Conservation (phyloP, 1,140 invertebrate genomes). For the Ceratosolen fusciceps region DNA sequence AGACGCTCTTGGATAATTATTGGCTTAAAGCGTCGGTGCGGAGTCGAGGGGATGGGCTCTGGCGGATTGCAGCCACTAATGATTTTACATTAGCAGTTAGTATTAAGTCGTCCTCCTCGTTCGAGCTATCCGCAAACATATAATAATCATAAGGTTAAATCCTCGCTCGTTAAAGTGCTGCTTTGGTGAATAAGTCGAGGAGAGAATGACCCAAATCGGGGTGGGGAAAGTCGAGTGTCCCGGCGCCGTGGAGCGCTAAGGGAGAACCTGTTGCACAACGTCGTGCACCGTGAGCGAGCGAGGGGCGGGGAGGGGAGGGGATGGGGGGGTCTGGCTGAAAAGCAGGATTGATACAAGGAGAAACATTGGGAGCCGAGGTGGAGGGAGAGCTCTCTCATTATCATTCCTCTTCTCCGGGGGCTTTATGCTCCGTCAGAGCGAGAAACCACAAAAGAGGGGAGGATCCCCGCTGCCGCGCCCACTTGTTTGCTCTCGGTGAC, state of each 20-base stretch:
- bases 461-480: conserved; percentile 34
- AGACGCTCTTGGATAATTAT: background rate
- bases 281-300: too few relatives aligned
- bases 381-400: background rate
- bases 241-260: background rate
- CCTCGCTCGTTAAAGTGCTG: too few relatives aligned
- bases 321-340: background rate
- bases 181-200: too few relatives aligned
- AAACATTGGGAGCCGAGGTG: background rate
- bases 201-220: too few relatives aligned
- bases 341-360: background rate
- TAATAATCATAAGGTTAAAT: background rate
- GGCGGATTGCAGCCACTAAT: background rate
- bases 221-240: too few relatives aligned
- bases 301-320: too few relatives aligned
- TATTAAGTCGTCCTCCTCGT: background rate
- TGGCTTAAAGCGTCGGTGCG: background rate
- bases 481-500: conserved; percentile 44
- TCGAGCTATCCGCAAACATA: background rate
- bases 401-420: background rate
- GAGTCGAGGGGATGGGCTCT: background rate
- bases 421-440: background rate
- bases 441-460: conserved; percentile 25
- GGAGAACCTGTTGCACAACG: background rate
- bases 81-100: background rate